These are phyloP conservation scores for Barbus barbus DNA, from an alignment of 2,113 vertebrate genomes.

Conservation along the genomic window DNA sequence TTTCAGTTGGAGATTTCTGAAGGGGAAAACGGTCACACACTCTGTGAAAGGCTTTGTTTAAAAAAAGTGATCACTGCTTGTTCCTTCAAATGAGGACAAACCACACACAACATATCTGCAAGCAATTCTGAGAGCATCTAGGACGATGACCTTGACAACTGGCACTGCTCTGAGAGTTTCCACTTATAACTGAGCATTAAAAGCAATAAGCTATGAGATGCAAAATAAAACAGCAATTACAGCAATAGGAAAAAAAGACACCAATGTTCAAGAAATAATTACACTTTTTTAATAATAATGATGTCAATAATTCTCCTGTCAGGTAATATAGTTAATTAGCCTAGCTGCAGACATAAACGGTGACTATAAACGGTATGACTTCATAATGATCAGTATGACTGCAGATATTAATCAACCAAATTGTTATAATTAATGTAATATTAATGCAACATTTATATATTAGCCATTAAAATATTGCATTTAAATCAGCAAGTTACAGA, in stretches of 20 bases:
- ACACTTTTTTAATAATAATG: not conserved
- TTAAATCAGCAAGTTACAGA: not conserved
- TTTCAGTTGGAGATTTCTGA: constrained; percentile 45
- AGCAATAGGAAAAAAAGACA: too few relatives aligned
- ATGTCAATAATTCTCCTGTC: not conserved
- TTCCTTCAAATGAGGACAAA: constrained; percentile 23
- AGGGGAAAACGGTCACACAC: constrained; percentile 31
- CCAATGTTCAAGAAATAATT: not conserved
- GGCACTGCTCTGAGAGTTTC: not conserved
- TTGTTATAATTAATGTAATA: not conserved
- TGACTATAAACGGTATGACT: not conserved
- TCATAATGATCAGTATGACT: not conserved
- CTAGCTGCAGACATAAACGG: not conserved
- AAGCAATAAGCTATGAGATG: too few relatives aligned
- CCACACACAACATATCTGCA: constrained; percentile 5
- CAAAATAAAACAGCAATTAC: too few relatives aligned
- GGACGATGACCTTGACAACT: constrained; percentile 42
- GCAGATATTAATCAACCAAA: not conserved
- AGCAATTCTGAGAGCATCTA: not conserved
- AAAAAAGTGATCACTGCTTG: constrained; percentile 31
- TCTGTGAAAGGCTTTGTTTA: not conserved
- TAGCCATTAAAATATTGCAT: not conserved
- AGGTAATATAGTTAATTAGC: constrained; percentile 12
- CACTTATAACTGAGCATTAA: not conserved
- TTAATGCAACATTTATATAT: constrained; percentile 1